These are phyloP conservation scores for Ditula angustiorana DNA, from an alignment of 2,888 invertebrate genomes.

Conservation along the genomic window DNA sequence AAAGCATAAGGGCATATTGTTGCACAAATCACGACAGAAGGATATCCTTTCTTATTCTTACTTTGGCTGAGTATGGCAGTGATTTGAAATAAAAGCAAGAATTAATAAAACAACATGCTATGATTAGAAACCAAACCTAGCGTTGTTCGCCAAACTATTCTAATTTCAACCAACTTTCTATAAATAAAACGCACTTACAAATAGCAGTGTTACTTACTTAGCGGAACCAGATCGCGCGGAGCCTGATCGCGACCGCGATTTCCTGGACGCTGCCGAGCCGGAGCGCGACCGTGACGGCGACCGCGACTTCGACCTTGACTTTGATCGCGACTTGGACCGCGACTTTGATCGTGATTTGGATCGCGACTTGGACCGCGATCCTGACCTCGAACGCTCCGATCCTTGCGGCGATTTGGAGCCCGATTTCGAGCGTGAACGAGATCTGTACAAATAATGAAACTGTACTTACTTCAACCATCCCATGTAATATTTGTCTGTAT, in stretches of 20 bases:
- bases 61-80: no score
- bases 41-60: no score
- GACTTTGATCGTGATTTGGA: conserved; percentile 58
- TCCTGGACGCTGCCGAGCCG: conserved; percentile 62
- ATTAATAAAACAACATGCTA: no score
- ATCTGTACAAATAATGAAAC: conserved; percentile 52
- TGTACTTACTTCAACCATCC: no score
- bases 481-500: no score
- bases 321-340: conserved; percentile 59
- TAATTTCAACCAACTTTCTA: no score
- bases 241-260: conserved; percentile 65
- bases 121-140: no score
- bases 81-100: no score
- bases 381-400: conserved; percentile 44
- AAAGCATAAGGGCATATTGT: no score
- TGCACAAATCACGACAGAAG: no score
- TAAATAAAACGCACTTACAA: no score
- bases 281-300: conserved; percentile 73
- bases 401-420: conserved; percentile 54
- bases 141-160: no score
- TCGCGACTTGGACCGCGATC: conserved; percentile 55
- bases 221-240: conserved; percentile 64
- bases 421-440: conserved; percentile 74
- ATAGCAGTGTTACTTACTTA: conserved; percentile 49
- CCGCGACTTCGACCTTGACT: conserved; percentile 59